Base-by-base conservation (phyloP, 30 jellyfish, hydroid and myxozoan species). In the Aurelia coerulea region DNA sequence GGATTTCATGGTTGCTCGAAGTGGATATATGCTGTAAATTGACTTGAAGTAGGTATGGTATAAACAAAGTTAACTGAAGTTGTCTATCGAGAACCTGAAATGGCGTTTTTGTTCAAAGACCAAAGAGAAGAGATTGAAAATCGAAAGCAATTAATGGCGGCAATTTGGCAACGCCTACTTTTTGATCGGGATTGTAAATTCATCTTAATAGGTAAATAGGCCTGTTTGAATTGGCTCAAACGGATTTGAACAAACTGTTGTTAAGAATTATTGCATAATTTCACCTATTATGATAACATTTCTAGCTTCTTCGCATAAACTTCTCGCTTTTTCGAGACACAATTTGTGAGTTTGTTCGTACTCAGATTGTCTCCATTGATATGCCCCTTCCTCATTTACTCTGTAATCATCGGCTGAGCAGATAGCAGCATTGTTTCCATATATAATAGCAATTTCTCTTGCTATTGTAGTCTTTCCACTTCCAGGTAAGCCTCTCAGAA, bases 401-500 rank as follows among this genome's bases (percentile, higher is more conserved):
- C 69, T 80, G 72, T 14, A 79, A 60, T 79, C 93, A 88, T 88
- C 96, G 10, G 94, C 94, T 1, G 73, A 65, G 56, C 96, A 88
- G 12, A 88, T 70, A 31, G 56, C 60, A 66, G 88, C 90, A 13
- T 41, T 53, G 2, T 51, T 78, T 14, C 54, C 62, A 69, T 78
- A 80, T 2, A 58, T 19, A 10, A 29, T 18, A 41, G 16, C 2
- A 15, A 88, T 53, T 6, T 46, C 29, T 66, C 52, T 8, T 12
- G 94, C 94, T 15, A 88, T 10, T 9, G 94, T 80, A 12, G 90
- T 65, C 72, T 80, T 78, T 50, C 94, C 94, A 18, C 89, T 63
- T 41, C 96, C 94, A 16, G 96, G 94, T 23, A 80, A n/a, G 14
- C 94, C 94, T 33, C 94, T 53, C 93, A 88, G 82, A 6, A 88